Percentiles rank a stretch among this genome's conserved stretches.
phyloP scores from a whole-genome alignment of 2,888 invertebrate genomes.

The Tenthredo livida region DNA sequence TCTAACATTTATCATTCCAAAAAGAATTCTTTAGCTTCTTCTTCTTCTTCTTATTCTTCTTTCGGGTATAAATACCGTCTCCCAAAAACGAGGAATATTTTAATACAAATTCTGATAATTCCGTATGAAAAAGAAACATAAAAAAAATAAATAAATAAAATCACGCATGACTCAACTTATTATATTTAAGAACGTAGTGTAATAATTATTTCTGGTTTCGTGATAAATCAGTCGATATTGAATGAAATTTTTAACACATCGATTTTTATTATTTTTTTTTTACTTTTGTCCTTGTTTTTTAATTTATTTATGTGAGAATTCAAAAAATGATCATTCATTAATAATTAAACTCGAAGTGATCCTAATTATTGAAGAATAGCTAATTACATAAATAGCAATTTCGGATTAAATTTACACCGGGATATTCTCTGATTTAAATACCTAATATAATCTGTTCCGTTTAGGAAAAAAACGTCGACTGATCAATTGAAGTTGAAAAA shows the following conservation, averaged over 20 bases:
- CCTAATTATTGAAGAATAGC: background rate
- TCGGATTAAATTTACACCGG: background rate
- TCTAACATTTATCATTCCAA: background rate
- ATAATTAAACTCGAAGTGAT: background rate
- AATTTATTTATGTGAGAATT: background rate
- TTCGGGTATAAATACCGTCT: background rate
- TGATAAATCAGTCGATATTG: background rate
- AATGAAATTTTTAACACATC: background rate
- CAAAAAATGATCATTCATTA: conserved; percentile 63
- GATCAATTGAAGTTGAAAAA: background rate
- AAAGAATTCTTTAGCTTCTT: background rate
- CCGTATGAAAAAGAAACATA: background rate
- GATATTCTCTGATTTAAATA: background rate
- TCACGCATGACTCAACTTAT: background rate
- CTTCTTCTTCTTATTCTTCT: background rate
- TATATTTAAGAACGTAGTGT: background rate
- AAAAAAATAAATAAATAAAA: background rate
- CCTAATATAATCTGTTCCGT: background rate
- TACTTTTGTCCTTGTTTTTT: too few relatives aligned
- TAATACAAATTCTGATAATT: background rate
- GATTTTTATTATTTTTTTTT: background rate
- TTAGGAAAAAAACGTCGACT: background rate
- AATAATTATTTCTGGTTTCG: background rate
- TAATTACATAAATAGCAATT: background rate
- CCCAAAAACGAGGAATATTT: background rate